A percentile compares a stretch with the other conserved stretches of the same genome.
Evolutionary conservation across 2,888 invertebrate genomes (phyloP).

Genomic region (Parnassius apollo): DNA sequence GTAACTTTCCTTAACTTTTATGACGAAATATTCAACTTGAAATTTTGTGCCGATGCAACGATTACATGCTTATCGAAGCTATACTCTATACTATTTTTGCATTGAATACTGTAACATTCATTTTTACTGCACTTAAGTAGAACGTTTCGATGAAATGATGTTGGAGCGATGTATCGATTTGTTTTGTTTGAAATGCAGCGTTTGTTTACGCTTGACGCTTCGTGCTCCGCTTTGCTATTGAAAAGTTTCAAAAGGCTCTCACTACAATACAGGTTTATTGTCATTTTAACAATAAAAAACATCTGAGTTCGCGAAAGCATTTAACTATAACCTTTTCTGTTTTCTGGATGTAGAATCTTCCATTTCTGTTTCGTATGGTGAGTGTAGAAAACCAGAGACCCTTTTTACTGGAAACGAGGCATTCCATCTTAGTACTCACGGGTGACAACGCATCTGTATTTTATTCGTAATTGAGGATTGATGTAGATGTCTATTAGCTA

Average conservation of each 20-base stretch:
- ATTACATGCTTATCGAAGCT: constrained; percentile 58
- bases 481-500: too few species aligned
- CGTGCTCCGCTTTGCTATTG: constrained; percentile 14
- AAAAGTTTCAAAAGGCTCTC: constrained; percentile 24
- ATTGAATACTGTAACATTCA: constrained; percentile 60
- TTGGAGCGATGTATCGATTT: constrained; percentile 37
- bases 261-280: constrained; percentile 23
- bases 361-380: too few species aligned
- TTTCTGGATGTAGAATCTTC: too few species aligned
- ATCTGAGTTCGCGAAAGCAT: too few species aligned
- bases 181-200: constrained; percentile 37
- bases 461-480: too few species aligned
- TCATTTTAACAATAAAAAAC: constrained; percentile 10
- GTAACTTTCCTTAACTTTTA: background rate
- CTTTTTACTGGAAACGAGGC: too few species aligned
- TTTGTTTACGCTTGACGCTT: constrained; percentile 33
- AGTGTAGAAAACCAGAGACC: too few species aligned
- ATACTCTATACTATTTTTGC: constrained; percentile 62
- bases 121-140: constrained; percentile 60
- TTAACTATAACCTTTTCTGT: too few species aligned
- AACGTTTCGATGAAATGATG: constrained; percentile 43
- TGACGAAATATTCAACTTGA: background rate
- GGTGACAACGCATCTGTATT: too few species aligned
- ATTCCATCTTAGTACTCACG: too few species aligned
- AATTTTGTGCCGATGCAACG: background rate